phyloP scores from a whole-genome alignment of 2,888 invertebrate genomes.

The Heliconius sara region DNA sequence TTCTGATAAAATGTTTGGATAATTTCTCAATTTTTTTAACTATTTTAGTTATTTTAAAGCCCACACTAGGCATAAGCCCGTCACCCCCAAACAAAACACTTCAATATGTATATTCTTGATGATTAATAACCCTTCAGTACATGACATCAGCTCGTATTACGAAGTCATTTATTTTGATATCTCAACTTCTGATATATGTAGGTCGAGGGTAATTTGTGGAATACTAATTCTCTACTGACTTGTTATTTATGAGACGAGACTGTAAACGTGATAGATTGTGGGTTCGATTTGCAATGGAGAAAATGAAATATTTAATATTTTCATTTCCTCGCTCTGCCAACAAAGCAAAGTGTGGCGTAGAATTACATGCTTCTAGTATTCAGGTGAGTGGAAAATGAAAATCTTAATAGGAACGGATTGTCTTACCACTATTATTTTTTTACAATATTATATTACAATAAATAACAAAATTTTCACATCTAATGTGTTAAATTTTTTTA shows the following conservation, averaged over 20 bases:
- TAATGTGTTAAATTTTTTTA: too few relatives aligned
- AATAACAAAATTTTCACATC: too few relatives aligned
- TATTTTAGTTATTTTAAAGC: background rate
- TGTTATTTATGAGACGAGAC: background rate
- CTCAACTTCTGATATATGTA: slow-evolving; percentile 15
- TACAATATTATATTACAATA: too few relatives aligned
- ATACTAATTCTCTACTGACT: background rate
- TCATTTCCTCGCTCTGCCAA: too few relatives aligned
- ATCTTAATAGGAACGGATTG: background rate
- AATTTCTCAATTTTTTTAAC: background rate
- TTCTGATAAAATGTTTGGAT: too few relatives aligned
- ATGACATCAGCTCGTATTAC: slow-evolving; percentile 11
- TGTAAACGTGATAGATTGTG: background rate
- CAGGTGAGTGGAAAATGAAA: background rate
- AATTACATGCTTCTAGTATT: background rate
- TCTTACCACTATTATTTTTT: background rate
- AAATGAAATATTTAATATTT: background rate
- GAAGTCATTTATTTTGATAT: slow-evolving; percentile 11
- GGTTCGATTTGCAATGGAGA: background rate
- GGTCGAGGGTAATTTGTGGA: background rate
- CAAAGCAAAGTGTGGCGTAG: background rate
- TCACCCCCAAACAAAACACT: background rate
- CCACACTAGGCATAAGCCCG: background rate
- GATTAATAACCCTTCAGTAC: slow-evolving; percentile 19
- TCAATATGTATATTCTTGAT: background rate